Base-by-base conservation (phyloP, 2,113 vertebrate species). In the Myiozetetes cayanensis region DNA sequence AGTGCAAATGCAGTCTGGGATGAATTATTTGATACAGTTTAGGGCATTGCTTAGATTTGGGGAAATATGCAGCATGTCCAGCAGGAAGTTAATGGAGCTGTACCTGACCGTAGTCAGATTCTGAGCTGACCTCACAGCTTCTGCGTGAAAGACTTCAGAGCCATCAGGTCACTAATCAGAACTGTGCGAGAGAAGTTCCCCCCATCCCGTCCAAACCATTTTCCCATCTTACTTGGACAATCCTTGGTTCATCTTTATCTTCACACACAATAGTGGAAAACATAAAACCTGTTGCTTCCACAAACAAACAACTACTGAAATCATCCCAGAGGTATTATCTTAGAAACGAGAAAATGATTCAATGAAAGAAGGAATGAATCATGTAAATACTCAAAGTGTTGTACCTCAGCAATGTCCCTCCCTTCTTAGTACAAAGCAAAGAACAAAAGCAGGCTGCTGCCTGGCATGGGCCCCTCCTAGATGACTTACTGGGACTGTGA, bases 401-500 rank as follows among this genome's bases (percentile, higher is more conserved):
- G 86, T 78, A 89, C 66, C 95, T 94, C 94, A 97, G 94, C 93
- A 95, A 94, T 65, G 96, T 96, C 93, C 95, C 97, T 95, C 96
- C 95, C 95, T 96, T 94, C 90, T 95, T 91, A 95, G 92, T 95
- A 96, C 94, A 96, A 96, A 96, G 95, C 88, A 92, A 95, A 96
- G 96, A 96, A 96, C 96, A 96, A 95, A 97, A 96, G 93, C 94
- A 87, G 95, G 85, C 93, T 93, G 72, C 95, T 96, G 94, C 94
- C 96, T 96, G 92, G 90, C 94, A 86, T 92, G 96, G 95, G 96
- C 96, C 94, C 96, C 96, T 97, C 93, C 96, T 97, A 96, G 95
- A 96, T 96, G 96, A 97, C 96, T 97, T 96, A 82, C 87, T 89
- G 80, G 93, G 86, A 31, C 96, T 94, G 90, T 96, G 96, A 96